Evolutionary conservation across 2,113 vertebrate genomes (phyloP).

Genomic region (Pelodiscus sinensis): DNA sequence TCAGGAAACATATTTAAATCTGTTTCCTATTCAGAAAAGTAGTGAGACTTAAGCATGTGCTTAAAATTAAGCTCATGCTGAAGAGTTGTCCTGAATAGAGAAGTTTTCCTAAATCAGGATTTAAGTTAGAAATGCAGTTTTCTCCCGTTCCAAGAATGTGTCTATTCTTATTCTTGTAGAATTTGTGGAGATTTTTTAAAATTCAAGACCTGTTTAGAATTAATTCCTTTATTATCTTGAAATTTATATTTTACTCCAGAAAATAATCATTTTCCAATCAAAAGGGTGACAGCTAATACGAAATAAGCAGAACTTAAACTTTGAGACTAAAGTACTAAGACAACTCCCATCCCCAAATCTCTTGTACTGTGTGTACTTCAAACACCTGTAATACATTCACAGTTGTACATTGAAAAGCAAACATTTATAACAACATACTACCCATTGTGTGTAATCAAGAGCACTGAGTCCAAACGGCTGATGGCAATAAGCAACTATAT

Average conservation of each 20-base stretch:
- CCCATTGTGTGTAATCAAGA: neutral
- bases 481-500: neutral
- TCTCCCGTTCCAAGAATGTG: rapidly evolving
- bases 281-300: neutral
- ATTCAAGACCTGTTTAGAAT: neutral
- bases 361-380: rapidly evolving
- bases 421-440: neutral
- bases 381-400: neutral
- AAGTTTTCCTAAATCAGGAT: neutral
- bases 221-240: rapidly evolving
- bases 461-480: neutral
- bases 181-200: neutral
- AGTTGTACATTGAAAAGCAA: neutral
- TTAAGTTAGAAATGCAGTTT: neutral
- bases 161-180: rapidly evolving
- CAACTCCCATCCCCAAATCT: neutral
- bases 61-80: neutral
- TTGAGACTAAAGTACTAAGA: neutral
- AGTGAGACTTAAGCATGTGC: neutral
- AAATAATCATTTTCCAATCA: neutral
- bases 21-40: neutral
- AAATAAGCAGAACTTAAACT: neutral
- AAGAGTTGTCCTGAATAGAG: neutral
- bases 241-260: neutral
- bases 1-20: neutral